Conservation (phyloP, 1,140 invertebrate species). For the Delia radicum region DNA sequence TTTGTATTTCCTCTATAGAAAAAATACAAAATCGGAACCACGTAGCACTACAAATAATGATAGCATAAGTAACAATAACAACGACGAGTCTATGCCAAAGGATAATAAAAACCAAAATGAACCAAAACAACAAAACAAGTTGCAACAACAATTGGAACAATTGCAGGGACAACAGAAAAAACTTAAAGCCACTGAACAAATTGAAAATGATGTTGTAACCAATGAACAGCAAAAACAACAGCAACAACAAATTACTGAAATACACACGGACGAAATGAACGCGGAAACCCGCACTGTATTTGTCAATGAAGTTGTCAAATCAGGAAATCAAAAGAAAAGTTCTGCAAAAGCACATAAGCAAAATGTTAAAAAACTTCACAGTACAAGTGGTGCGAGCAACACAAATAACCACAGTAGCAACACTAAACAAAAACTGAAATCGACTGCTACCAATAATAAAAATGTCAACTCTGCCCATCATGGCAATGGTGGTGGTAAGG, state of each 20-base stretch:
- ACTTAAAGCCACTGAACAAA: slow-evolving; percentile 24
- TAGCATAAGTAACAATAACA: slow-evolving; percentile 25
- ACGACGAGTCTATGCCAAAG: slow-evolving; percentile 14
- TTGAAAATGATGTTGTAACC: not conserved
- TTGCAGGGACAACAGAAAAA: slow-evolving; percentile 27
- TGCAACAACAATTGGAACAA: slow-evolving; percentile 44
- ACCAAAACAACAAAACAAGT: slow-evolving; percentile 43
- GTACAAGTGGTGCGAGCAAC: not conserved
- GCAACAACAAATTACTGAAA: slow-evolving; percentile 23
- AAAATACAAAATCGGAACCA: slow-evolving; percentile 52
- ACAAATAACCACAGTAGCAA: slow-evolving; percentile 31
- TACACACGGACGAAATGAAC: slow-evolving; percentile 11
- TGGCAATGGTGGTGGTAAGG: slow-evolving; percentile 36
- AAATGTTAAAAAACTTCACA: slow-evolving; percentile 23
- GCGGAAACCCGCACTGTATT: slow-evolving; percentile 49
- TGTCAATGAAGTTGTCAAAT: slow-evolving; percentile 35
- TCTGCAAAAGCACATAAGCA: slow-evolving; percentile 28
- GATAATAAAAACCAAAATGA: slow-evolving; percentile 36
- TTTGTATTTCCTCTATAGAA: slow-evolving; percentile 34
- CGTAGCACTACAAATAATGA: slow-evolving; percentile 30
- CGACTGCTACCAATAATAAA: slow-evolving; percentile 33
- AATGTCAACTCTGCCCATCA: slow-evolving; percentile 34
- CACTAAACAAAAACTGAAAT: slow-evolving; percentile 37
- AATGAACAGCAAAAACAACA: slow-evolving; percentile 20
- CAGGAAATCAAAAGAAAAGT: slow-evolving; percentile 47